phyloP scores from a whole-genome alignment of 2,888 invertebrate genomes.

The Latrodectus elegans region DNA sequence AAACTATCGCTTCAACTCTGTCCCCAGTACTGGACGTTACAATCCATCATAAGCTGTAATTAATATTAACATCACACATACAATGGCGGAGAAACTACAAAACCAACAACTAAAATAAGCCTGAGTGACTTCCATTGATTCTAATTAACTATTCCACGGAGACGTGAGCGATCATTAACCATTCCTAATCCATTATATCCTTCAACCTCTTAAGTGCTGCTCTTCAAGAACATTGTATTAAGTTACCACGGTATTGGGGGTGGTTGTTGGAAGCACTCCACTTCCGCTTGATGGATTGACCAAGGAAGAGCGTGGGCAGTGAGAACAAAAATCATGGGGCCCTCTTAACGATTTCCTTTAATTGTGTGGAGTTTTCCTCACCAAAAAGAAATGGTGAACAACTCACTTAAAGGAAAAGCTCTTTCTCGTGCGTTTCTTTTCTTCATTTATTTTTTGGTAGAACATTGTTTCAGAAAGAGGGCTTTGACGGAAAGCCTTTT shows the following conservation, averaged over 20 bases:
- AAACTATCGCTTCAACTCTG: background rate
- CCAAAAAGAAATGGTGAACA: constrained; percentile 46
- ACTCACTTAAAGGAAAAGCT: constrained; percentile 51
- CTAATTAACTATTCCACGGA: constrained; percentile 24
- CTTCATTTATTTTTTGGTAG: background rate
- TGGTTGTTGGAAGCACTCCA: background rate
- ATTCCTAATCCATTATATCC: constrained; percentile 46
- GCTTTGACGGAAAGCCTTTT: background rate
- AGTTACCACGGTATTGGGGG: constrained; percentile 7
- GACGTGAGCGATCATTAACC: constrained; percentile 41
- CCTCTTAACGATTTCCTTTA: constrained; percentile 64
- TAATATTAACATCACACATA: constrained; percentile 7
- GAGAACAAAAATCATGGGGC: constrained; percentile 49
- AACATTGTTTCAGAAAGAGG: background rate
- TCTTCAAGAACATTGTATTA: constrained; percentile 5
- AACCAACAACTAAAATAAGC: constrained; percentile 5
- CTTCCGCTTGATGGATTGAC: constrained; percentile 44
- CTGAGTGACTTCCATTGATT: background rate
- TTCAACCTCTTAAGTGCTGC: constrained; percentile 1
- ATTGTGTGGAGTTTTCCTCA: constrained; percentile 38
- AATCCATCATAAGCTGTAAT: background rate
- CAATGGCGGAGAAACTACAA: background rate
- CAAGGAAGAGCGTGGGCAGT: background rate
- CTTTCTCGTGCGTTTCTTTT: constrained; percentile 3
- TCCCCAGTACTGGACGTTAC: background rate